Conservation (phyloP, 2,888 invertebrate species). For the Ephialtes manifestator region DNA sequence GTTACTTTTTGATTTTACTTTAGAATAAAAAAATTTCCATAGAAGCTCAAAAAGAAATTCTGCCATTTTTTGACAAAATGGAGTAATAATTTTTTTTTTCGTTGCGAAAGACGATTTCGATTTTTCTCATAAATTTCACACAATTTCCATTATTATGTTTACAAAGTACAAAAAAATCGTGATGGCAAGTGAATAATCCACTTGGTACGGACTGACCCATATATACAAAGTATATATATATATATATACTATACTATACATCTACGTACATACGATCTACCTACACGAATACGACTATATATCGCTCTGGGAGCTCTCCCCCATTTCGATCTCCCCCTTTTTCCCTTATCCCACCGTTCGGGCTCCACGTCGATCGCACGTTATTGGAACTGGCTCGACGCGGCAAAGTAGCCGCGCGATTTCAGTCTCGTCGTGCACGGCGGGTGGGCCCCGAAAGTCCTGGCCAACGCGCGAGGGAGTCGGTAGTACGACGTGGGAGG, state of each 20-base stretch:
- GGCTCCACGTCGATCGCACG: slow-evolving; percentile 69
- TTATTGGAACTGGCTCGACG: slow-evolving; percentile 69
- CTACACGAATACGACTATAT: neutral
- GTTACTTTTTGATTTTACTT: too few species aligned
- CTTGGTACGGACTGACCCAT: too few species aligned
- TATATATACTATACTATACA: neutral
- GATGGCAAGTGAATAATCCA: too few species aligned
- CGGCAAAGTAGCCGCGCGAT: slow-evolving; percentile 65
- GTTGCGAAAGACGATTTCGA: too few species aligned
- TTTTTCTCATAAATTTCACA: too few species aligned
- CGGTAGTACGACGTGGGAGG: slow-evolving; percentile 37
- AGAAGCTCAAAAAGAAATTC: too few species aligned
- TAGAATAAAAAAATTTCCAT: too few species aligned
- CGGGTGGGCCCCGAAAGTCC: slow-evolving; percentile 68
- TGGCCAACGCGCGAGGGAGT: slow-evolving; percentile 68
- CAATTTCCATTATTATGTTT: too few species aligned
- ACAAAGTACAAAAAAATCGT: too few species aligned
- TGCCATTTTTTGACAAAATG: too few species aligned
- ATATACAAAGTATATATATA: neutral
- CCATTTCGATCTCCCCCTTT: slow-evolving; percentile 38
- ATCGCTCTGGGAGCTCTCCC: slow-evolving; percentile 32
- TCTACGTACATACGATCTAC: neutral
- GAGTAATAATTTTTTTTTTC: too few species aligned
- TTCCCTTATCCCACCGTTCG: slow-evolving; percentile 41
- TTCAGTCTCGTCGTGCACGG: slow-evolving; percentile 74